A percentile compares a stretch with the other conserved stretches of the same genome.
Evolutionary conservation across 2,797 vertebrate species (phyloP).

Genomic region (Anableps anableps): DNA sequence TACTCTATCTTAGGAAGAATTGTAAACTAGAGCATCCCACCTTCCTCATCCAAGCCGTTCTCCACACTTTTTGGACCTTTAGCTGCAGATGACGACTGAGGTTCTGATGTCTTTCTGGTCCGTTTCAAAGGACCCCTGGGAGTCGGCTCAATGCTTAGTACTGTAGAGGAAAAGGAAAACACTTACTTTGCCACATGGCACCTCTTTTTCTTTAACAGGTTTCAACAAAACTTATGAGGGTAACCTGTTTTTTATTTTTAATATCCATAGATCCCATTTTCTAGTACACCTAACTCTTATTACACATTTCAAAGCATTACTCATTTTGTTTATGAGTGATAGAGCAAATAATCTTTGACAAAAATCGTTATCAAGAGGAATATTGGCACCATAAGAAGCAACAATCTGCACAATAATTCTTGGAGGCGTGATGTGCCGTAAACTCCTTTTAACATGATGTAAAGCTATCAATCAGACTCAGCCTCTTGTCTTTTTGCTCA

Average conservation of each 20-base stretch:
- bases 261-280: neutral
- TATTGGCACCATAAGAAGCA: neutral
- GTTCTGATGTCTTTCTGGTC: slow-evolving; percentile 24
- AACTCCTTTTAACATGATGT: neutral
- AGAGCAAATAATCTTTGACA: neutral
- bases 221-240: neutral
- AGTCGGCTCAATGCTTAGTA: slow-evolving; percentile 30
- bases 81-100: slow-evolving; percentile 20
- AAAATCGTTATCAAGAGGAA: neutral
- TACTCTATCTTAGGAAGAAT: neutral
- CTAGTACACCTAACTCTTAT: neutral
- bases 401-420: neutral
- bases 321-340: neutral
- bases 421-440: neutral
- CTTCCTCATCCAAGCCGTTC: slow-evolving; percentile 48
- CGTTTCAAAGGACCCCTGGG: slow-evolving; percentile 67
- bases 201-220: neutral
- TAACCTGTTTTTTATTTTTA: neutral
- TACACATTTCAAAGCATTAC: neutral
- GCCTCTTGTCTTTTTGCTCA: neutral
- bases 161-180: slow-evolving; percentile 27
- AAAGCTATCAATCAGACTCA: neutral
- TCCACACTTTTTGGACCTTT: slow-evolving; percentile 56
- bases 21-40: slow-evolving; percentile 11
- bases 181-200: neutral